phyloP scores from a whole-genome alignment of 2,797 vertebrate species.

The Enteromius argenteus region DNA sequence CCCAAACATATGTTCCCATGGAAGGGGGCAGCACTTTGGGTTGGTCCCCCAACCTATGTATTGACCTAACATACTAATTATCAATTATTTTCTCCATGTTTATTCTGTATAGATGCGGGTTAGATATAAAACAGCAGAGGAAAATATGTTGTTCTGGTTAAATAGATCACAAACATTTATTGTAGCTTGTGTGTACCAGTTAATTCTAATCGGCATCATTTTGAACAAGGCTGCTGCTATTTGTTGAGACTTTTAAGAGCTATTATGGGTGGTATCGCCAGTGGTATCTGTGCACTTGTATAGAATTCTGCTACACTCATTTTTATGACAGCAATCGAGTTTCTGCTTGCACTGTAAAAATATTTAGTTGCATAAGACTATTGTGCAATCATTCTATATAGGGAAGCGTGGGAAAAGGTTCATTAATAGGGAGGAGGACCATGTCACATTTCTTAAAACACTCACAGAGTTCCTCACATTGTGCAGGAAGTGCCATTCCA shows the following conservation, averaged over 20 bases:
- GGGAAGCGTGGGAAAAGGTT: conserved; percentile 22
- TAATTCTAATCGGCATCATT: neutral
- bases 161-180: conserved; percentile 28
- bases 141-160: conserved; percentile 22
- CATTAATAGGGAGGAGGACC: conserved; percentile 6
- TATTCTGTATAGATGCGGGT: neutral
- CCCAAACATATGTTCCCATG: conserved; percentile 65
- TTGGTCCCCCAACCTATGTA: conserved; percentile 25
- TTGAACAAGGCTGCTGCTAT: conserved; percentile 2
- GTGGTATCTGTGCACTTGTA: neutral
- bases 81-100: neutral
- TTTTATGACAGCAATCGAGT: conserved; percentile 31
- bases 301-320: neutral
- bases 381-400: conserved; percentile 40
- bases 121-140: conserved; percentile 19
- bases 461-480: neutral
- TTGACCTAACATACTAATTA: conserved; percentile 41
- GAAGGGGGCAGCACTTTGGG: conserved; percentile 9
- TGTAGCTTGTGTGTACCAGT: neutral
- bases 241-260: neutral
- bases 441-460: conserved; percentile 31
- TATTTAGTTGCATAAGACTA: conserved; percentile 42
- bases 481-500: neutral
- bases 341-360: conserved; percentile 37
- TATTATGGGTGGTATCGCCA: neutral